Evolutionary conservation across 2,888 invertebrate genomes (phyloP).

Genomic region (Drosophila setosimentum): DNA sequence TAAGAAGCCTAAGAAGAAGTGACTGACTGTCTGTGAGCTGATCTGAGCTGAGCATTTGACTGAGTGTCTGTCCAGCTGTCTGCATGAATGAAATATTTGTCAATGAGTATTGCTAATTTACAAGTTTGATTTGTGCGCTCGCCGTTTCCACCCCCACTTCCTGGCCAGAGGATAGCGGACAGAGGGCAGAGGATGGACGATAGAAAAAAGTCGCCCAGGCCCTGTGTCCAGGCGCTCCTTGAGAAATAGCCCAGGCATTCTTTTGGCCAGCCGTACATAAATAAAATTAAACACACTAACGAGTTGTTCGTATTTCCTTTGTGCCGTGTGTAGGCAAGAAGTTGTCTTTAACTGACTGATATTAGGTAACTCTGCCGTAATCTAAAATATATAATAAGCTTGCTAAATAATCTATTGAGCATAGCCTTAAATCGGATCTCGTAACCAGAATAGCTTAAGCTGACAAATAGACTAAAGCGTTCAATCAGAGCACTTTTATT

Average conservation of each 20-base stretch:
- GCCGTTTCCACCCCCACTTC: constrained; percentile 37
- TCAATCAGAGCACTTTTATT: not conserved
- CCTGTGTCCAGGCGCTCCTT: constrained; percentile 23
- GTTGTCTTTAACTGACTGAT: constrained; percentile 9
- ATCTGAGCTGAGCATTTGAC: constrained; percentile 9
- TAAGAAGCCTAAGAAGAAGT: not conserved
- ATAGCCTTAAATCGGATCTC: not conserved
- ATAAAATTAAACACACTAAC: constrained; percentile 62
- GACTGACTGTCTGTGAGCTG: not conserved
- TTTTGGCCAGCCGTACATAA: constrained; percentile 76
- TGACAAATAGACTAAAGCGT: not conserved
- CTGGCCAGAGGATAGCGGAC: constrained; percentile 19
- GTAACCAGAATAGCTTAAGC: not conserved
- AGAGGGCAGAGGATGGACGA: not conserved
- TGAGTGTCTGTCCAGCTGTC: constrained; percentile 33
- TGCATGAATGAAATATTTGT: constrained; percentile 77
- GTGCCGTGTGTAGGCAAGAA: constrained; percentile 25
- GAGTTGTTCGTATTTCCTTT: constrained; percentile 25
- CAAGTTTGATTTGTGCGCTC: constrained; percentile 79
- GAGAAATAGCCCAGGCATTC: constrained; percentile 73
- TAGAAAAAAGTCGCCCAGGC: not conserved
- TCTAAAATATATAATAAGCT: not conserved
- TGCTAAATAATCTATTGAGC: constrained; percentile 5
- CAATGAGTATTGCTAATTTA: constrained; percentile 82
- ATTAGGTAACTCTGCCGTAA: constrained; percentile 12